Conservation (phyloP, 2,797 vertebrate species). For the Australoheros facetus region DNA sequence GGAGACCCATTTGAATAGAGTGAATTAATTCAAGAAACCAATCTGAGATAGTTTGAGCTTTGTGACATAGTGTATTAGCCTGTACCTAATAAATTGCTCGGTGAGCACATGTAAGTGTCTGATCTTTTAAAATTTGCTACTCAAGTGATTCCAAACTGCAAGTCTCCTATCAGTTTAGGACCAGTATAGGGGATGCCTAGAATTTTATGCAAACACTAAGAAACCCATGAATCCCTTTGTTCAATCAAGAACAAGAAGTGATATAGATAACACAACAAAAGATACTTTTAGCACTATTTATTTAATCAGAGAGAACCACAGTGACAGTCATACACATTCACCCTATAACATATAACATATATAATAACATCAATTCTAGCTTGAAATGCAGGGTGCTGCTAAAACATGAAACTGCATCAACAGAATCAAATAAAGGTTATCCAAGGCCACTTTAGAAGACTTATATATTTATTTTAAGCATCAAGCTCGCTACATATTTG, state of each 20-base stretch:
- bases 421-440: slow-evolving; percentile 38
- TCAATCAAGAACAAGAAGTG: rapidly evolving
- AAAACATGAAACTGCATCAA: slow-evolving; percentile 32
- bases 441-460: slow-evolving; percentile 51
- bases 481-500: slow-evolving; percentile 10
- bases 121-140: not conserved
- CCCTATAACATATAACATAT: slow-evolving; percentile 8
- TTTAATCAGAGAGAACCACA: slow-evolving; percentile 22
- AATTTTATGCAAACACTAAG: not conserved
- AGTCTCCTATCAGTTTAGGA: not conserved
- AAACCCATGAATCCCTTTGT: not conserved
- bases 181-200: not conserved
- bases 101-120: rapidly evolving
- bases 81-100: not conserved
- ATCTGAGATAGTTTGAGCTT: no score
- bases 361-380: slow-evolving; percentile 47
- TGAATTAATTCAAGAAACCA: no score
- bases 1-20: no score
- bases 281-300: slow-evolving; percentile 27
- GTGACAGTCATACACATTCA: slow-evolving; percentile 49
- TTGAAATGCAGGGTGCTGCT: slow-evolving; percentile 34
- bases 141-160: not conserved
- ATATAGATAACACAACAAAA: not conserved
- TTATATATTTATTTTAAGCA: slow-evolving; percentile 35
- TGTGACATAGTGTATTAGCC: no score